Evolutionary conservation across 1,140 invertebrate genomes (phyloP), one percentile per base, ranked within the genome.

Genomic region (Drosophila repleta): DNA sequence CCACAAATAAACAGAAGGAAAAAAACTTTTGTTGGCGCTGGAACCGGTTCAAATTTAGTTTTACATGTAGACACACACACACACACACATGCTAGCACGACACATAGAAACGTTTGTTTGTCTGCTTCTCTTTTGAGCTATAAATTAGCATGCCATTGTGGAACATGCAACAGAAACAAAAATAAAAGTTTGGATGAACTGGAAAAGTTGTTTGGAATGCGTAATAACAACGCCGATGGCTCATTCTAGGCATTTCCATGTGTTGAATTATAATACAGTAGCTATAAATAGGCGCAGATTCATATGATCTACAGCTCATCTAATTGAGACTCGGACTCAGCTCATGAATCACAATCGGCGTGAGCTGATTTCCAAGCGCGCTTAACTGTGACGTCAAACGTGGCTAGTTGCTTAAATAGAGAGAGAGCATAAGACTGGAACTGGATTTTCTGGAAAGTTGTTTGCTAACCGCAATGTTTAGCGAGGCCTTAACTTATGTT

Each of bases 11-110:
- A 61, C 53, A 58, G 58, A 66, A 41, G 43, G 20, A 10, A 84
- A 52, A 58, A 67, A 53, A 55, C 20, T 62, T 66, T 60, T 75
- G 56, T 46, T 58, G 51, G 35, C 35, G 60, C 53, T 63, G 56
- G 51, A 85, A 84, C 80, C 77, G 80, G 81, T 84, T 79, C 32
- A 26, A 64, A 53, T 73, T 32, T 69, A 39, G 53, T 41, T 32
- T 37, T 43, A 39, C 24, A 60, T 20, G 48, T 29, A 45, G 29
- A 55, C 32, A 52, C 17, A 32, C 29, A 55, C 20, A 52, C n/a
- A 49, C 18, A 49, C 5, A 49, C 21, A 61, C 13, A 67, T 45
- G 41, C 32, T 24, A 11, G 3, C 17, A 41, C 18, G 20, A 3
- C 26, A 43, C 24, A 45, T 20, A 24, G n/a, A 20, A 37, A n/a